phyloP scores from a whole-genome alignment of 2,797 vertebrate species.

The Clarias pachynema region DNA sequence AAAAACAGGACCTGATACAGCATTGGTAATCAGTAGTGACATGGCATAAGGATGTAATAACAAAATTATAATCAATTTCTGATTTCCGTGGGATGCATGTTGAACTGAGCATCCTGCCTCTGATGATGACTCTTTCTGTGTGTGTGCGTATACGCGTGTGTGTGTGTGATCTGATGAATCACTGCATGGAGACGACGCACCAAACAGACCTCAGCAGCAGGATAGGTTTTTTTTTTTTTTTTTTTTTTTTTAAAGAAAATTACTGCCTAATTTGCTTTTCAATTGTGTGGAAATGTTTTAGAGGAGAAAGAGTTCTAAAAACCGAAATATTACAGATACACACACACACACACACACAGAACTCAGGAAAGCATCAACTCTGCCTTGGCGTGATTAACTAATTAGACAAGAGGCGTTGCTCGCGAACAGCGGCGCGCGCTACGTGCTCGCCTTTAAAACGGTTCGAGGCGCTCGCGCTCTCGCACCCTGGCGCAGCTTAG shows the following conservation, averaged over 20 bases:
- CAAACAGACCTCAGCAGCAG: background rate
- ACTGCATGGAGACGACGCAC: slow-evolving; percentile 8
- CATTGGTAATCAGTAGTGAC: too few relatives aligned
- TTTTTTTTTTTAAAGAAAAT: background rate
- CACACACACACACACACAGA: background rate
- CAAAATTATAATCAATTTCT: background rate
- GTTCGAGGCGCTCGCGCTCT: background rate
- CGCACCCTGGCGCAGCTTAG: background rate
- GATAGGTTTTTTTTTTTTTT: background rate
- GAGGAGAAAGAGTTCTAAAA: background rate
- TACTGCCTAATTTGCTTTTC: background rate
- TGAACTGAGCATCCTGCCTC: background rate
- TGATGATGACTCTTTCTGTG: background rate
- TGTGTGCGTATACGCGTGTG: background rate
- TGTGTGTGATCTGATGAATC: slow-evolving; percentile 15
- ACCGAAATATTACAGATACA: background rate
- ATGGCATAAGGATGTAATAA: background rate
- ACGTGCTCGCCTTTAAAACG: background rate
- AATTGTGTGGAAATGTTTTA: background rate
- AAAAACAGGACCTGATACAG: background rate
- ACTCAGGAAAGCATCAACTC: background rate
- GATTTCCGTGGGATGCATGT: background rate
- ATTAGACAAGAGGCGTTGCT: background rate
- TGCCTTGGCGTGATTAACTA: background rate
- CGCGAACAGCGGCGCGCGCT: background rate